A percentile compares a stretch with the other conserved stretches of the same genome.
phyloP scores from a whole-genome alignment of 2,797 vertebrate species.

The Urocyon cinereoargenteus region DNA sequence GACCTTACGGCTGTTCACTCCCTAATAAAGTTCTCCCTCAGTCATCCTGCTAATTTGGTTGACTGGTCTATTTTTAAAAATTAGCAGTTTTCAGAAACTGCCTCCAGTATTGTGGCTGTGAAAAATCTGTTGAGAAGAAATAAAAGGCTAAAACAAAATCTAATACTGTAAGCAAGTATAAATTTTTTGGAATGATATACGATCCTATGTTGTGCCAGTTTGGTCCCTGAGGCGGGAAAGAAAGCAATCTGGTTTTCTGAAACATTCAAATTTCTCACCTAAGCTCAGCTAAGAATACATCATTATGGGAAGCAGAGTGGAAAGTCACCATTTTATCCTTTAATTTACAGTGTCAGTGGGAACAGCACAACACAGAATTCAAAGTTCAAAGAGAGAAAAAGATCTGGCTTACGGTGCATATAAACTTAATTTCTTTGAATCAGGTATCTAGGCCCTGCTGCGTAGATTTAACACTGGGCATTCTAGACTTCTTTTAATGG shows the following conservation, averaged over 20 bases:
- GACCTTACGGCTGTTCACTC: conserved; percentile 69
- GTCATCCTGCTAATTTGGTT: conserved; percentile 82
- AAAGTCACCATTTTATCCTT: conserved; percentile 77
- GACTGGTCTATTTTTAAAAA: conserved; percentile 82
- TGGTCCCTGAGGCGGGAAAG: conserved; percentile 70
- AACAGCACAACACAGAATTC: conserved; percentile 62
- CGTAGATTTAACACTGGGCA: conserved; percentile 59
- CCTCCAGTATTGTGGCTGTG: conserved; percentile 81
- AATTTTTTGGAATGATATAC: conserved; percentile 69
- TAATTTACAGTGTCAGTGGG: conserved; percentile 77
- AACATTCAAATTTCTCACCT: conserved; percentile 77
- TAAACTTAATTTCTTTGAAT: conserved; percentile 78
- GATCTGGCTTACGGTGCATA: conserved; percentile 63
- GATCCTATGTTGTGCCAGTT: conserved; percentile 48
- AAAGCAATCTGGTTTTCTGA: conserved; percentile 75
- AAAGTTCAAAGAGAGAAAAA: conserved; percentile 73
- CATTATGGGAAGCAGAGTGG: conserved; percentile 69
- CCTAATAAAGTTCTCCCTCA: conserved; percentile 80
- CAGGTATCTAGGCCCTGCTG: conserved; percentile 42
- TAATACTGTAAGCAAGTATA: conserved; percentile 83
- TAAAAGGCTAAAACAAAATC: conserved; percentile 82
- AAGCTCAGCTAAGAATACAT: conserved; percentile 72
- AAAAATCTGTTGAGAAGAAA: conserved; percentile 81
- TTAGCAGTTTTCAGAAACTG: conserved; percentile 82
- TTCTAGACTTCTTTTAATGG: conserved; percentile 59